Evolutionary conservation across 2,888 invertebrate genomes (phyloP).

Genomic region (Cosmorhoe ocellata): DNA sequence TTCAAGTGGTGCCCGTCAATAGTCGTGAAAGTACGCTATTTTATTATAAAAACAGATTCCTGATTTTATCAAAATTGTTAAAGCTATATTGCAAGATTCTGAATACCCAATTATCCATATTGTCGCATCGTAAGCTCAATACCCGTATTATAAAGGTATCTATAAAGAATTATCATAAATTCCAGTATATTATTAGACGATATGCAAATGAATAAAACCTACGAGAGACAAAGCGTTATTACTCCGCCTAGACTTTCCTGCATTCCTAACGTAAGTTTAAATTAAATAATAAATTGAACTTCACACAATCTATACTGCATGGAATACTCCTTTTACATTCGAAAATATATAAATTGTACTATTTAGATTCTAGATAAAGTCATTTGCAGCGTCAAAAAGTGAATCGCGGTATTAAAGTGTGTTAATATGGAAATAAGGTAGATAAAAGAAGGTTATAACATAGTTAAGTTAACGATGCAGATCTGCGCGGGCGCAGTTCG

Average conservation of each 20-base stretch:
- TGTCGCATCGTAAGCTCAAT: too few species aligned
- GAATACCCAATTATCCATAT: too few species aligned
- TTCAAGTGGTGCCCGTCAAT: too few species aligned
- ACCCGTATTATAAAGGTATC: too few species aligned
- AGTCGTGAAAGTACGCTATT: too few species aligned
- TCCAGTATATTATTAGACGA: not conserved
- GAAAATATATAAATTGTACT: slow-evolving; percentile 44
- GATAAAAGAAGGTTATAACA: slow-evolving; percentile 67
- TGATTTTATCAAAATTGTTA: too few species aligned
- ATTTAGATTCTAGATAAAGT: slow-evolving; percentile 59
- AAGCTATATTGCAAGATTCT: too few species aligned
- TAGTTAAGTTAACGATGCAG: slow-evolving; percentile 56
- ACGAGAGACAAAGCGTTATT: slow-evolving; percentile 8
- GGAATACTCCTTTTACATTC: slow-evolving; percentile 36
- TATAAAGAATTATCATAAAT: not conserved
- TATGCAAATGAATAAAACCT: not conserved
- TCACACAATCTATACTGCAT: slow-evolving; percentile 5
- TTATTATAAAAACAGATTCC: too few species aligned
- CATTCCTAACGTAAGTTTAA: slow-evolving; percentile 7
- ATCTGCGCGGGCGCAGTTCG: slow-evolving; percentile 38
- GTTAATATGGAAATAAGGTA: slow-evolving; percentile 62
- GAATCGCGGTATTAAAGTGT: slow-evolving; percentile 54
- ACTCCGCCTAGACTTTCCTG: not conserved
- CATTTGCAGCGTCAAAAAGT: slow-evolving; percentile 59
- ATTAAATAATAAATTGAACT: slow-evolving; percentile 16